Conservation (phyloP, 2,113 vertebrate species). For the Anarhynchus alexandrinus region DNA sequence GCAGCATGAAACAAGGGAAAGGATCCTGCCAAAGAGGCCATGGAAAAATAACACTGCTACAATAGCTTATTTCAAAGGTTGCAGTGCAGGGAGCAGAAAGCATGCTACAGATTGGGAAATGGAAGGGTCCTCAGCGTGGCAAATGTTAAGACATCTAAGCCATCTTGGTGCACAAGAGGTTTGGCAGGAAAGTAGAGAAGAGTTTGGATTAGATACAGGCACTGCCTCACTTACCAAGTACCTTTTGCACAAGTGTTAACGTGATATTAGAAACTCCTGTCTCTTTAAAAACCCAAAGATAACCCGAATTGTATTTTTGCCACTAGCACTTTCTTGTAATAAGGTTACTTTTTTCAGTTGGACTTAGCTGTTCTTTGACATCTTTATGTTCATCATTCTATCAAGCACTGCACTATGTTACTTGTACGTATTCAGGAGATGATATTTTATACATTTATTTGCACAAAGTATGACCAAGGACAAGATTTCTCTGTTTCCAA, state of each 20-base stretch:
- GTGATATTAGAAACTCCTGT: background rate
- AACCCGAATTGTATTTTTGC: background rate
- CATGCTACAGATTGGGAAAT: background rate
- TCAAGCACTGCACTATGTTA: background rate
- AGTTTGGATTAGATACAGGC: background rate
- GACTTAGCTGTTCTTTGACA: background rate
- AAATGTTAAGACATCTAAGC: accelerated
- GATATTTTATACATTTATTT: background rate
- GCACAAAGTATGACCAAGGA: background rate
- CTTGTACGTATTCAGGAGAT: background rate
- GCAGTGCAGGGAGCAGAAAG: background rate
- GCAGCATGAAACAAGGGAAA: background rate
- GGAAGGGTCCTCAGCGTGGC: background rate
- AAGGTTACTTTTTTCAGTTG: background rate
- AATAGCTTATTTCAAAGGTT: background rate
- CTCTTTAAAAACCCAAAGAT: background rate
- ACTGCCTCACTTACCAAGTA: accelerated
- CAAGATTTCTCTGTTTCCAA: background rate
- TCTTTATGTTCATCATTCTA: background rate
- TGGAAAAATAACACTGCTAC: background rate
- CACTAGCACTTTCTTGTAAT: background rate
- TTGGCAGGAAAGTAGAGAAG: background rate
- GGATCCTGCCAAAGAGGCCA: background rate
- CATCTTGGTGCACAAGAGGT: background rate
- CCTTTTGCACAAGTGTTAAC: background rate